Conservation (phyloP, 2,797 vertebrate genomes). For the Syncerus caffer region DNA sequence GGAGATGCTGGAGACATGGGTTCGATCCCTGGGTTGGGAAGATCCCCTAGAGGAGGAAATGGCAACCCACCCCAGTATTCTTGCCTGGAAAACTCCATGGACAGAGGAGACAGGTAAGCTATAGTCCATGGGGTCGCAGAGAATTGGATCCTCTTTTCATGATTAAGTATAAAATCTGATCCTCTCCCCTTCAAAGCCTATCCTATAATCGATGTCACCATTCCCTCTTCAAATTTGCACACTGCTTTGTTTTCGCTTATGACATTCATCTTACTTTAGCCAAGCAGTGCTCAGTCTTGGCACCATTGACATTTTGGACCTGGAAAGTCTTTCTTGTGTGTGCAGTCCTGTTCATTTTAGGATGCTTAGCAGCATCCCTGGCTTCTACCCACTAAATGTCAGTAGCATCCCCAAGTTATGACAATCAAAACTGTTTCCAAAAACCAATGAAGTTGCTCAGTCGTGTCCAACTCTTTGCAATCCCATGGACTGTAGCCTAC, state of each 20-base stretch:
- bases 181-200: background rate
- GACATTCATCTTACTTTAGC: constrained; percentile 11
- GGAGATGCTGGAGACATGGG: background rate
- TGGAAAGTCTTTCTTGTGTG: background rate
- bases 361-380: background rate
- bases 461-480: background rate
- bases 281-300: background rate
- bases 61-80: background rate
- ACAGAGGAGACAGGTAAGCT: background rate
- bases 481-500: background rate
- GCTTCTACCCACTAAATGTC: constrained; percentile 6
- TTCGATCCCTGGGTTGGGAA: background rate
- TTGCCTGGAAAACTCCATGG: background rate
- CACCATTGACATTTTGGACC: background rate
- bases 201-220: background rate
- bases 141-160: background rate
- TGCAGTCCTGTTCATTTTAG: background rate
- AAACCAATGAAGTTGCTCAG: background rate
- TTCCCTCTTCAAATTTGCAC: background rate
- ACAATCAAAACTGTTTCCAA: background rate
- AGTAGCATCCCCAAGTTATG: background rate
- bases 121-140: background rate
- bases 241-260: constrained; percentile 1
- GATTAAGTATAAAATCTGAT: constrained; percentile 4
- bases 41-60: background rate